phyloP scores from a whole-genome alignment of 1,140 invertebrate species.

The Drosophila tsacasi region DNA sequence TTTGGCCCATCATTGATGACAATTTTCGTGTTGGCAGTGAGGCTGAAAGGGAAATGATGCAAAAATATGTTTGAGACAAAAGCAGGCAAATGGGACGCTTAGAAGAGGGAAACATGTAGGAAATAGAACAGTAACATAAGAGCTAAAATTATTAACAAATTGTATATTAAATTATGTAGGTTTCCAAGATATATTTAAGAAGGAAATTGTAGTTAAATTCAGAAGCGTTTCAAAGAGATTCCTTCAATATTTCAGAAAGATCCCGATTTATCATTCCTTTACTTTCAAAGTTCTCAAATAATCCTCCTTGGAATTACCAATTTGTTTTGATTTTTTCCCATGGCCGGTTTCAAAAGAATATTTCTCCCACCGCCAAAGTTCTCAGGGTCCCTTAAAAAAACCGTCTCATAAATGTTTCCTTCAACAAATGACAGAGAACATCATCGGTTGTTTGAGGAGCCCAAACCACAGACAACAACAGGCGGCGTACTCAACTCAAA shows the following conservation, averaged over 20 bases:
- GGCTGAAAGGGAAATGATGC: constrained; percentile 18
- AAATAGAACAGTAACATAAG: background rate
- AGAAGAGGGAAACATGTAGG: too few relatives aligned
- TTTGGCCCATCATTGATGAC: constrained; percentile 49
- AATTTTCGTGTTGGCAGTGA: constrained; percentile 30
- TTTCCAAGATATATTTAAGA: background rate
- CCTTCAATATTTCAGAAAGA: background rate
- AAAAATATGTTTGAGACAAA: constrained; percentile 15
- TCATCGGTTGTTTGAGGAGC: constrained; percentile 28
- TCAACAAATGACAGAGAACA: constrained; percentile 37
- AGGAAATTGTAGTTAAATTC: too few relatives aligned
- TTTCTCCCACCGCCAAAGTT: constrained; percentile 20
- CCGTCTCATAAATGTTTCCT: constrained; percentile 40
- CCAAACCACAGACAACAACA: constrained; percentile 36
- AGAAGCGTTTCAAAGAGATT: background rate
- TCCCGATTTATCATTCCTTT: background rate
- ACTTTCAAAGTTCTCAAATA: background rate
- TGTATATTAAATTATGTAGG: background rate
- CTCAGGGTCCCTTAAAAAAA: constrained; percentile 20
- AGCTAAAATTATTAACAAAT: background rate
- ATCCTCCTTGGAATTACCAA: background rate
- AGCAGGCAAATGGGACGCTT: constrained; percentile 1
- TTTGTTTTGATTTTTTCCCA: constrained; percentile 25
- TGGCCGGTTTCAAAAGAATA: constrained; percentile 16
- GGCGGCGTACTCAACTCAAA: constrained; percentile 50